Evolutionary conservation across 2,113 vertebrate species (phyloP), one percentile per base, ranked within the genome.

Genomic region (Pseudolaguvia tuberculata): DNA sequence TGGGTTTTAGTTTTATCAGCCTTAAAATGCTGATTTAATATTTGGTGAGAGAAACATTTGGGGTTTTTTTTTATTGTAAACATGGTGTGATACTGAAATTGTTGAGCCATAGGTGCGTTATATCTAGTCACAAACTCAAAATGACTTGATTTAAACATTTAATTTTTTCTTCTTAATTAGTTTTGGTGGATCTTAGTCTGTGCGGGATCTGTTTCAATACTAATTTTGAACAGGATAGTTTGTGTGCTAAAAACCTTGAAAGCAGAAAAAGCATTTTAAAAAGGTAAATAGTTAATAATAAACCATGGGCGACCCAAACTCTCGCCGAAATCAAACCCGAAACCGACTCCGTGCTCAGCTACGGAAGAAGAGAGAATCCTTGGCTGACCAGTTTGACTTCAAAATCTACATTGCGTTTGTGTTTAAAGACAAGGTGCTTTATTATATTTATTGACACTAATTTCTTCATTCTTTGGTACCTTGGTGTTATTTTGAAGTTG

Each of bases 361-460:
- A 90, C 94, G 94, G 89, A 98, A 98, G 95, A 99, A 99, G 94
- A 95, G 95, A 92, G 97, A 99, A 89, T 98, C 96, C 91, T 91
- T 99, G 93, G 97, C 97, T 90, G 96, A 99, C 92, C 97, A 99
- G 96, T 99, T 99, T 91, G 97, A 99, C 91, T 99, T 97, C 94
- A 98, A 99, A 94, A 97, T 99, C 93, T 99, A 99, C 89, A 94
- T 99, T 91, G 97, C 97, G 91, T 99, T 99, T 89, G 96, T 99
- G 86, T 99, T 98, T 92, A 99, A 98, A 91, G 97, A 98, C 86
- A 96, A 99, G 96, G 97, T 99, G 91, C 88, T 29, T 21, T 48
- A 7, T 63, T 63, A 13, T 23, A 66, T 48, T 2, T 6, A 13
- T 62, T n/a, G 39, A 62, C 4, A 2, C 59, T 47, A 25, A 17